These are phyloP conservation scores for Sebastes iracundus DNA, from an alignment of 2,797 vertebrate species.

Conservation along the genomic window DNA sequence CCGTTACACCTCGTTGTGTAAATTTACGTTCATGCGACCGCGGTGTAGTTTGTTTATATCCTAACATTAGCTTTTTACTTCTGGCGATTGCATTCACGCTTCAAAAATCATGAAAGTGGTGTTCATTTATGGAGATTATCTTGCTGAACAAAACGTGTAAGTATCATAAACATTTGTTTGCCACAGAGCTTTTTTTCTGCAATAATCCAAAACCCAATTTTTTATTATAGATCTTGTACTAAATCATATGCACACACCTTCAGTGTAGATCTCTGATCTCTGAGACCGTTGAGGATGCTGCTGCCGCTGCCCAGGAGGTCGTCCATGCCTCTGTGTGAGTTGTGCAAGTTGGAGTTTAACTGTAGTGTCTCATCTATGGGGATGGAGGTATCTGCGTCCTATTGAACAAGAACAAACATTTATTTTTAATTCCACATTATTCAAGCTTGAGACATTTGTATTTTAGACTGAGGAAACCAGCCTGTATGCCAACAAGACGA, in stretches of 20 bases:
- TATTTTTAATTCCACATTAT: neutral
- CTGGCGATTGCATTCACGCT: no score
- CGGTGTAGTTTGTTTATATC: no score
- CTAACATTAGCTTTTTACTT: no score
- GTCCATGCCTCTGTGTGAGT: conserved; percentile 93
- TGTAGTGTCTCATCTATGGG: conserved; percentile 97
- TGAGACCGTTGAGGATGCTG: conserved; percentile 91
- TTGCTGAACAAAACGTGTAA: no score
- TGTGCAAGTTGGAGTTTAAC: conserved; percentile 91
- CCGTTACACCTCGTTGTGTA: no score
- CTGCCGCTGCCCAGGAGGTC: conserved; percentile 94
- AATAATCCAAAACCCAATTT: no score
- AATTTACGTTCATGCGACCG: fast-evolving
- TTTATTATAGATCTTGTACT: neutral
- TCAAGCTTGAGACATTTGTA: neutral
- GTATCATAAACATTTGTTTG: no score
- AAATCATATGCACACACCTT: conserved; percentile 83
- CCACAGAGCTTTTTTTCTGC: no score
- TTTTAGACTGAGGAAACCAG: neutral
- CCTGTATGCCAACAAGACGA: neutral
- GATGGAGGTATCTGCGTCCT: conserved; percentile 97
- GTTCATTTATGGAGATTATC: no score
- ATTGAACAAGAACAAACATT: conserved; percentile 55
- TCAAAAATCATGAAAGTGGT: no score
- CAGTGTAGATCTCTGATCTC: conserved; percentile 92